phyloP scores from a whole-genome alignment of 2,797 vertebrate species.

The Vultur gryphus region DNA sequence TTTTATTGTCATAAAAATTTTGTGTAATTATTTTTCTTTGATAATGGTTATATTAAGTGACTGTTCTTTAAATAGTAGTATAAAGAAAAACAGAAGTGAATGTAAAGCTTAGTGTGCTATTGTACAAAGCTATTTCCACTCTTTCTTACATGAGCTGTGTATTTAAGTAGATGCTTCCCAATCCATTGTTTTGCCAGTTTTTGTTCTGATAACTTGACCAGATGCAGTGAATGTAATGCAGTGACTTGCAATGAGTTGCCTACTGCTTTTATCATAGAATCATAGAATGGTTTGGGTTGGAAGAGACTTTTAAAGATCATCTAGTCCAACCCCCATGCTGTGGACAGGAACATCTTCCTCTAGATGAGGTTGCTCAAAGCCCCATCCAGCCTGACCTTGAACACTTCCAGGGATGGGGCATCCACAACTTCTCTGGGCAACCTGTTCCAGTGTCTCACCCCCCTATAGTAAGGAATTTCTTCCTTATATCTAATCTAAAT shows the following conservation, averaged over 20 bases:
- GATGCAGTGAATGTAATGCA: background rate
- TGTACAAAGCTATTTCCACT: background rate
- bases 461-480: background rate
- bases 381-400: background rate
- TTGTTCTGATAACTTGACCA: background rate
- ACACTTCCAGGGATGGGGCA: background rate
- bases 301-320: background rate
- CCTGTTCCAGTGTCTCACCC: background rate
- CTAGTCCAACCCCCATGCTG: fast-evolving
- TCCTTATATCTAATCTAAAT: background rate
- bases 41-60: background rate
- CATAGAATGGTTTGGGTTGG: background rate
- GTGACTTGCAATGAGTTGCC: background rate
- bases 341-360: background rate
- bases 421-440: background rate
- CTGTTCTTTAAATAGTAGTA: background rate
- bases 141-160: background rate
- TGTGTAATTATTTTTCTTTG: background rate
- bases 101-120: background rate
- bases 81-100: background rate
- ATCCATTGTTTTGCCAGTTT: background rate
- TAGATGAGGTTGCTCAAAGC: background rate
- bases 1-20: background rate
- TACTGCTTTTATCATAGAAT: background rate
- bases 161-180: background rate